These are phyloP conservation scores for Paratilapia polleni DNA, from an alignment of 2,113 vertebrate genomes.

Conservation along the genomic window DNA sequence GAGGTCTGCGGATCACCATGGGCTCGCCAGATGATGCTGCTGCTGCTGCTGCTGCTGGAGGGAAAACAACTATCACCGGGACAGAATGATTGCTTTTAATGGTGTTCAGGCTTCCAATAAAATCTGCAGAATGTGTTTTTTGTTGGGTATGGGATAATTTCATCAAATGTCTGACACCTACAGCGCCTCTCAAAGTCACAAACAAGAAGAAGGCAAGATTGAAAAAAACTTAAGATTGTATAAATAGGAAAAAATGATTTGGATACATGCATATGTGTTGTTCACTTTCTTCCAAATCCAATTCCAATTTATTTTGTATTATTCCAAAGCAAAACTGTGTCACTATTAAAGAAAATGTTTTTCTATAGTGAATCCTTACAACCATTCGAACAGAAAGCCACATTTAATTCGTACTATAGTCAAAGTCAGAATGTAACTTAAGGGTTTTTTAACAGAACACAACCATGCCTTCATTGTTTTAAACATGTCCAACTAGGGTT, in stretches of 20 bases:
- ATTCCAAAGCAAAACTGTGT: not conserved
- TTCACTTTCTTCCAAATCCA: not conserved
- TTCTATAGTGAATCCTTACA: not conserved
- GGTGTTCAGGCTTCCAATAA: not conserved
- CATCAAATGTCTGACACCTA: not conserved
- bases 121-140: not conserved
- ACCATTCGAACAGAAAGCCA: not conserved
- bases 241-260: not conserved
- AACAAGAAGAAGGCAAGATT: not conserved
- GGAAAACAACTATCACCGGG: slow-evolving; percentile 4
- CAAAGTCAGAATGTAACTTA: not conserved
- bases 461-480: not conserved
- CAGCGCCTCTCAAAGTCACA: not conserved
- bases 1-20: slow-evolving; percentile 22
- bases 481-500: not conserved
- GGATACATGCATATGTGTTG: not conserved
- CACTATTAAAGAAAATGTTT: not conserved
- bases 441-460: too few relatives aligned
- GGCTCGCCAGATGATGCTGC: slow-evolving; percentile 54
- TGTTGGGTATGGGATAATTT: not conserved
- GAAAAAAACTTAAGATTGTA: not conserved
- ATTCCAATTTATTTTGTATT: not conserved
- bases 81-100: slow-evolving; percentile 16
- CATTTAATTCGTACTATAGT: not conserved
- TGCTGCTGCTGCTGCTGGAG: slow-evolving; percentile 11